Base-by-base conservation (phyloP, 1,140 invertebrate species). In the Drosophila tropicalis region DNA sequence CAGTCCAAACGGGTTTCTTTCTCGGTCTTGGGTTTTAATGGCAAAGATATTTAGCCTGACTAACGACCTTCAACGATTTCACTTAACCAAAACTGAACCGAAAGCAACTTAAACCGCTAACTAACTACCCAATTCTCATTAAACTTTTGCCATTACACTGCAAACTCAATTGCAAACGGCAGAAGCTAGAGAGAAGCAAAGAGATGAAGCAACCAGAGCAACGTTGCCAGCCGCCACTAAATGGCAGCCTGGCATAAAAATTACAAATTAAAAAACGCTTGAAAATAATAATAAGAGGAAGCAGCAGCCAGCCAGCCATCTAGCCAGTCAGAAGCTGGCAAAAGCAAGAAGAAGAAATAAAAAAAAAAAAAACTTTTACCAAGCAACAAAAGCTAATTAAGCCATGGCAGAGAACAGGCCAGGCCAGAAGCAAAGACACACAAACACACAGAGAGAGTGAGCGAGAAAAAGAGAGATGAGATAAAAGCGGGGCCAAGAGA, bases 321-420 rank as follows among this genome's bases (percentile, higher is more conserved):
- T n/a, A 47, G 15, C 44, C 15, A 47, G 67, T 64, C 72, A 75
- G 66, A 67, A 70, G 55, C 67, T 67, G 68, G 62, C 56, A 65
- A 65, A 67, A 60, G 58, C 57, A 65, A 25, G 15, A 74, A 57
- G 19, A 47, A 29, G 39, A 51, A 57, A 51, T 22, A 62, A 41
- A 56, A 32, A 39, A 58, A 13, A 34, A 57, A 62, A 77, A 67
- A 77, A 40, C 60, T 80, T 74, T 72, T 65, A 60, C 65, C 61
- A 62, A 62, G 76, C 60, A 80, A 79, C 76, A 79, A 81, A 81
- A 81, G 79, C 79, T 81, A 81, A 81, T 81, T 81, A 81, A 81
- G 76, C 72, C 72, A 81, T 69, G 62, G 72, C 76, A 68, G n/a
- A 68, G 17, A 78, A 57, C 13, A 22, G 40, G 34, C 66, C 60